Percentiles rank a stretch among this genome's conserved stretches.
phyloP scores from a whole-genome alignment of 1,140 invertebrate genomes.

The Rhizoglyphus robini region DNA sequence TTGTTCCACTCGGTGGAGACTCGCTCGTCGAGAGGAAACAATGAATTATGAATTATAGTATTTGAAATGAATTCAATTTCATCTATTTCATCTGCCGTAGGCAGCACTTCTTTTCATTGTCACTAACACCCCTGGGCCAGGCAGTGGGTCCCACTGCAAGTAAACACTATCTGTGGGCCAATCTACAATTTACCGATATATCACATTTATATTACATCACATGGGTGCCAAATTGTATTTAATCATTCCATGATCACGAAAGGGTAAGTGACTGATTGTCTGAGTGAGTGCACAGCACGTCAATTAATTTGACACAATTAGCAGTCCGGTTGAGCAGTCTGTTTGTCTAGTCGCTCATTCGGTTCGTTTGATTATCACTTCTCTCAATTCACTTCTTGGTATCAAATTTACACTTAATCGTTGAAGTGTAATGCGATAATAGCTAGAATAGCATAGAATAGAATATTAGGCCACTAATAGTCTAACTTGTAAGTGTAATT shows the following conservation, averaged over 20 bases:
- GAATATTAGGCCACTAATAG: background rate
- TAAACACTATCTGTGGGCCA: too few relatives aligned
- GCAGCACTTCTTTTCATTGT: too few relatives aligned
- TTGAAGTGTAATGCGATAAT: conserved; percentile 6
- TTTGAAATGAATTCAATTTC: conserved; percentile 11
- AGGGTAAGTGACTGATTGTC: too few relatives aligned
- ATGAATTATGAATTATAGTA: conserved; percentile 12
- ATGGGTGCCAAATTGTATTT: conserved; percentile 3
- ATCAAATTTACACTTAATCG: conserved; percentile 8
- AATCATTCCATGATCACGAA: conserved; percentile 4
- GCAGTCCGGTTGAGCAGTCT: background rate
- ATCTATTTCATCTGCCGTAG: background rate
- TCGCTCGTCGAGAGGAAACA: background rate
- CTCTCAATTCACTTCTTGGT: too few relatives aligned
- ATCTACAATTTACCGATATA: background rate
- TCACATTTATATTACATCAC: background rate
- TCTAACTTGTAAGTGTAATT: background rate
- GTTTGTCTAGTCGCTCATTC: background rate
- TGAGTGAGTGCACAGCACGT: too few relatives aligned
- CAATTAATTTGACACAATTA: too few relatives aligned
- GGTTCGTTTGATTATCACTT: too few relatives aligned
- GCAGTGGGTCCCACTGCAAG: too few relatives aligned
- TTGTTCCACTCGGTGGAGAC: background rate
- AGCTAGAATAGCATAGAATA: too few relatives aligned
- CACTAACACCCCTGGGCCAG: background rate